These are phyloP conservation scores for Indicator maculatus DNA, from an alignment of 2,113 vertebrate genomes.

Conservation along the genomic window DNA sequence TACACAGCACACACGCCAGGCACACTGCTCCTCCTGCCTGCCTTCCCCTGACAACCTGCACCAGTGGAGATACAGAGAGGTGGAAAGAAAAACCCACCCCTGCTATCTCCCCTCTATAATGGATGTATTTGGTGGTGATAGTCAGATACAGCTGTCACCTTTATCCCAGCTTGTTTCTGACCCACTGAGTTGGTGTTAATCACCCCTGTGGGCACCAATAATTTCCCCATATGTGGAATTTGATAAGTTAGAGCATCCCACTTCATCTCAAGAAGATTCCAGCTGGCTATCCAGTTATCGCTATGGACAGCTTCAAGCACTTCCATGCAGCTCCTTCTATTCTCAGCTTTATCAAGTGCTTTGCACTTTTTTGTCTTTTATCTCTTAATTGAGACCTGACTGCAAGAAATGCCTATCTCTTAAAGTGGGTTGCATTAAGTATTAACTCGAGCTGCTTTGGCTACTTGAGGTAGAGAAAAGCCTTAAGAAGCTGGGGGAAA, in stretches of 20 bases:
- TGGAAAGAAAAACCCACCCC: background rate
- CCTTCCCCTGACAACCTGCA: constrained; percentile 81
- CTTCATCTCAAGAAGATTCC: constrained; percentile 88
- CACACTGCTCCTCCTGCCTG: constrained; percentile 65
- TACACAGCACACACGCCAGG: constrained; percentile 37
- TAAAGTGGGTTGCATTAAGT: constrained; percentile 90
- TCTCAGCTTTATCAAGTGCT: constrained; percentile 94
- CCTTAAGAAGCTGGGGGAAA: constrained; percentile 74
- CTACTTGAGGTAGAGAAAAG: constrained; percentile 78
- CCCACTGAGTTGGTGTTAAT: constrained; percentile 91
- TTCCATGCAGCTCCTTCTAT: constrained; percentile 86
- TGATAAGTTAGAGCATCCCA: constrained; percentile 97
- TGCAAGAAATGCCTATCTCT: constrained; percentile 94
- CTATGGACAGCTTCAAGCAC: constrained; percentile 93
- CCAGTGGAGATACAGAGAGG: constrained; percentile 75
- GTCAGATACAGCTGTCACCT: constrained; percentile 91
- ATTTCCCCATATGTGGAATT: constrained; percentile 96
- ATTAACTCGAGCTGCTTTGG: constrained; percentile 95
- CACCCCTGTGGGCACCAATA: constrained; percentile 95
- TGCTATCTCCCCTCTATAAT: constrained; percentile 87
- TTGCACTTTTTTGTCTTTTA: constrained; percentile 92
- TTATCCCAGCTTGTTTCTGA: constrained; percentile 96
- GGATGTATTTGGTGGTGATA: constrained; percentile 93
- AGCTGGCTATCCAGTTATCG: constrained; percentile 93
- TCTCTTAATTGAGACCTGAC: constrained; percentile 96